Evolutionary conservation across 1,140 invertebrate genomes (phyloP).

Genomic region (Leptopilina boulardi): DNA sequence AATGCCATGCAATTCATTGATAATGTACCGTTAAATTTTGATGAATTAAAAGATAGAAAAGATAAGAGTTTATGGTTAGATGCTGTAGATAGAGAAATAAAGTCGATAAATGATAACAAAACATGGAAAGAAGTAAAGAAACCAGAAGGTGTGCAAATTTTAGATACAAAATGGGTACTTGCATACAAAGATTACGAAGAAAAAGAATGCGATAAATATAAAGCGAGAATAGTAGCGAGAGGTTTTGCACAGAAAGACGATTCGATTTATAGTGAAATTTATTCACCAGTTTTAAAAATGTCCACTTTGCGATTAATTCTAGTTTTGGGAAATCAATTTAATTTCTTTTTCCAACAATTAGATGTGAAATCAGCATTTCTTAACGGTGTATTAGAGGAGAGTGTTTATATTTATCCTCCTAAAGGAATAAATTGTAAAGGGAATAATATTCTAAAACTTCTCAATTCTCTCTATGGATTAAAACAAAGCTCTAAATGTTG

Average conservation of each 20-base stretch:
- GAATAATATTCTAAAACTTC: conserved; percentile 55
- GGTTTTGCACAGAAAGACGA: conserved; percentile 54
- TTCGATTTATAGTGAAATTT: conserved; percentile 57
- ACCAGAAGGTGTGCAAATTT: conserved; percentile 13
- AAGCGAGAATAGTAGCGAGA: conserved; percentile 58
- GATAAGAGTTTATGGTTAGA: conserved; percentile 32
- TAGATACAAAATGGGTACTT: conserved; percentile 59
- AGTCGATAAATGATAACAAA: conserved; percentile 36
- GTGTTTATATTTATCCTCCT: conserved; percentile 25
- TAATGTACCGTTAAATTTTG: conserved; percentile 19
- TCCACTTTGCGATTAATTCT: conserved; percentile 52
- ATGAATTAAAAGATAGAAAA: conserved; percentile 19
- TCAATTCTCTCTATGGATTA: conserved; percentile 69
- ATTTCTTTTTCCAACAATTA: background rate
- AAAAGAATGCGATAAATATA: conserved; percentile 49
- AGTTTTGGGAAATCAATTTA: conserved; percentile 34
- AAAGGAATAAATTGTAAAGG: conserved; percentile 35
- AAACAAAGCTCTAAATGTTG: too few species aligned
- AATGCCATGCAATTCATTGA: conserved; percentile 37
- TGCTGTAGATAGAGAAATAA: conserved; percentile 39
- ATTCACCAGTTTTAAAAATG: conserved; percentile 59
- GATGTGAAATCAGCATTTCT: background rate
- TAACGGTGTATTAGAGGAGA: background rate
- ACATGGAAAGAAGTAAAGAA: conserved; percentile 32
- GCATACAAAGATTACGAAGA: conserved; percentile 52